Base-by-base conservation (phyloP, 2,113 vertebrate genomes). In the Zosterops hypoxanthus region DNA sequence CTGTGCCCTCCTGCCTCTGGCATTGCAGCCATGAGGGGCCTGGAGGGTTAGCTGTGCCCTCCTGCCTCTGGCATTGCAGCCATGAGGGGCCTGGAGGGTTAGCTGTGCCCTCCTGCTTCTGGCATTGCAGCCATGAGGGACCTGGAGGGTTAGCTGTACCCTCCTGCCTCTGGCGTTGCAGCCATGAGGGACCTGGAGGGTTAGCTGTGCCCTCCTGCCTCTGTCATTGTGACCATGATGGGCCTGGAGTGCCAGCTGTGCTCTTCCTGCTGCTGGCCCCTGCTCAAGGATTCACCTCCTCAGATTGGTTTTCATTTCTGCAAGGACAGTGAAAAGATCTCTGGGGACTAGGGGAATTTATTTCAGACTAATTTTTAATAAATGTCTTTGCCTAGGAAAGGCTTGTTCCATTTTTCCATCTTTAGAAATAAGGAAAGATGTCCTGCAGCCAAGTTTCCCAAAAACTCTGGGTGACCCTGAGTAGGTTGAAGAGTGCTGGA, bases 201-300 rank as follows among this genome's bases (percentile, higher is more conserved):
- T 78, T 98, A 97, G 76, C 44, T 14, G 31, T 12, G 9, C 20
- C 1, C 3, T 24, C 29, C 63, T 8, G 41, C 39, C 6, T 11
- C 29, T 55, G 53, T 18, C 11, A 55, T 33, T 5, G 8, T 39
- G 39, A 39, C 3, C 7, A 23, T 9, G 71, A 59, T 20, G 56
- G 82, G 93, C 50, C 96, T 99, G 77, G 98, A 98, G 88, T 98
- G 98, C 91, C 99, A 97, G 64, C 36, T 8, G 29, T 9, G 8
- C 16, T 1, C 3, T 25, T 28, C 33, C 65, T 8, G n/a, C 36
- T 6, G 0, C 31, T 8, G 64, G 53, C 8, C 36, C 11, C 17
- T 3, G 14, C 4, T 64, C 25, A 2, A 9, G 31, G 28, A 39
- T 22, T 72, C 24, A 2, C 31, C 39, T 57, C 20, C 24, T 36